Evolutionary conservation across 35 echinoderm and acorn worm genomes (phyloP), one percentile per base, ranked within the genome.

Genomic region (Stichopus chloronotus): DNA sequence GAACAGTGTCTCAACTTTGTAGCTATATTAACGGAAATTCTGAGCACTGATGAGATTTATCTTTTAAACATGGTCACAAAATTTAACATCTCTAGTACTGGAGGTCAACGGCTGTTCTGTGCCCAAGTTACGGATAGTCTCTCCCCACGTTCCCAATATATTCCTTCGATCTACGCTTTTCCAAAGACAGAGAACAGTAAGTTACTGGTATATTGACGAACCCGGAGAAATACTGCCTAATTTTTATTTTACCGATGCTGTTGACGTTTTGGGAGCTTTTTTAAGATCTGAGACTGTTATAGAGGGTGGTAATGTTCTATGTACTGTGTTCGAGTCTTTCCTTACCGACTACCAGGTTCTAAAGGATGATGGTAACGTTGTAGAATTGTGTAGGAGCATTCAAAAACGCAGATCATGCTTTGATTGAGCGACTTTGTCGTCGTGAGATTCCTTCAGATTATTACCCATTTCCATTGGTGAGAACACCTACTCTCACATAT

Each of bases 271-370:
- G 13, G 87, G 87, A 71, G 87, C 87, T 4, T 72, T 89, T 17
- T 14, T 89, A 10, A 57, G 60, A 14, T 22, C 87, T 71, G 87
- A 25, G n/a, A 89, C 57, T 63, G 56, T 89, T 72, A 11, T 52
- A 68, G 65, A 89, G 25, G 65, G 87, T 25, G 52, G 9, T 1
- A 12, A 7, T 9, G 59, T 89, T 5, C 24, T 89, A 25, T 89
- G 87, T 59, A 60, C 21, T 30, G 87, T 89, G 16, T 89, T 85
- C 19, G 82, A 85, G 82, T 53, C 82, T 58, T 58, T 59, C 24
- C 56, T 85, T 19, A 58, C 82, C 4, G 82, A 85, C 8, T 24
- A 14, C 22, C 9, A 58, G 8, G 6, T 20, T 53, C 10, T 6
- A 72, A 7, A 0, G 7, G 11, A n/a, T n/a, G 17, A 14, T 59